These are phyloP conservation scores for Muscicapa striata DNA, from an alignment of 2,797 vertebrate genomes.

Conservation along the genomic window DNA sequence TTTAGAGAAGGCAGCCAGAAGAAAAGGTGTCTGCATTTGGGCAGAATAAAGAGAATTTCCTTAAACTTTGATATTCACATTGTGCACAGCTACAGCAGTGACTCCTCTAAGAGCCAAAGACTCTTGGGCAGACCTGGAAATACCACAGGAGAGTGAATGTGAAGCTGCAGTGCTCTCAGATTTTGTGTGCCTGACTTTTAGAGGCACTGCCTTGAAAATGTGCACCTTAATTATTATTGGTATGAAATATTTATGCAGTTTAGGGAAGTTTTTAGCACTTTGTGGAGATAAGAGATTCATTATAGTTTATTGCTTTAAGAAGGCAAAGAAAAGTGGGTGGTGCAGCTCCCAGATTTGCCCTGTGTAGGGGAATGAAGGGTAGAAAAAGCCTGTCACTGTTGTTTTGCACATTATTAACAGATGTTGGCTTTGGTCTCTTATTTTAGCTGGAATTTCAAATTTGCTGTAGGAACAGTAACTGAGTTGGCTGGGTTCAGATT, in stretches of 20 bases:
- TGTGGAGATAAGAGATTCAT: background rate
- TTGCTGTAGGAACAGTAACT: background rate
- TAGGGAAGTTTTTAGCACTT: background rate
- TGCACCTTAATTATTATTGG: background rate
- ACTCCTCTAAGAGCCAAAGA: background rate
- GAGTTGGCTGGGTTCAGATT: background rate
- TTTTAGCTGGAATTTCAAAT: background rate
- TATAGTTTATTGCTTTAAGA: background rate
- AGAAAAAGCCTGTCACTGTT: background rate
- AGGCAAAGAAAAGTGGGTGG: background rate
- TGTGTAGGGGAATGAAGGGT: background rate
- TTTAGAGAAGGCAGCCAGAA: background rate
- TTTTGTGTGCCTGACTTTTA: background rate
- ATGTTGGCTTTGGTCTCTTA: background rate
- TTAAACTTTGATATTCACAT: background rate
- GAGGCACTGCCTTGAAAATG: background rate
- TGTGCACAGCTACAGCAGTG: background rate
- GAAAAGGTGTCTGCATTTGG: background rate
- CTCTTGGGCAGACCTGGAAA: background rate
- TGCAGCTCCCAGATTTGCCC: background rate
- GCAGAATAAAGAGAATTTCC: background rate
- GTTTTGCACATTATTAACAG: background rate
- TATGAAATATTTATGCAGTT: background rate
- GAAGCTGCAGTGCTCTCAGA: background rate
- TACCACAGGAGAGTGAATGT: fast-evolving